Percentiles rank a stretch among this genome's conserved stretches.
Evolutionary conservation across 2,797 vertebrate species (phyloP).

Genomic region (Coluber constrictor): DNA sequence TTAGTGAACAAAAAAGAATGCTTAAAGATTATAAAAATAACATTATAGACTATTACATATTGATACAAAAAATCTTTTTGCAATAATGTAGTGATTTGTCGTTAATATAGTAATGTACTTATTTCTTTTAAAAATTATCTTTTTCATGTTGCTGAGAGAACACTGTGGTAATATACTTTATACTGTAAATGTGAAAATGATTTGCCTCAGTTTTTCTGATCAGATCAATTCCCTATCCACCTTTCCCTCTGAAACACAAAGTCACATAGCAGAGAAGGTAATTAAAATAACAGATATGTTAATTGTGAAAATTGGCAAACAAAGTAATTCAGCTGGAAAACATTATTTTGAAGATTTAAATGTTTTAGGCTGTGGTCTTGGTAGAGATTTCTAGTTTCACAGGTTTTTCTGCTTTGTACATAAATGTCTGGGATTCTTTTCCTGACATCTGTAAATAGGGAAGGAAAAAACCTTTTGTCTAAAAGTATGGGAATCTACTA

Average conservation of each 20-base stretch:
- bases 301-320: not conserved
- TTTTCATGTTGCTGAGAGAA: not conserved
- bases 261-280: not conserved
- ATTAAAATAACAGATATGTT: not conserved
- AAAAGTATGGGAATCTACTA: not conserved
- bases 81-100: not conserved
- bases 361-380: not conserved
- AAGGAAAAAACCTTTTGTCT: not conserved
- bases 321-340: not conserved
- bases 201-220: not conserved
- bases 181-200: not conserved
- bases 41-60: slow-evolving; percentile 1
- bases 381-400: not conserved
- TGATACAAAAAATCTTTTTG: not conserved
- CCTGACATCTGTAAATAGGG: not conserved
- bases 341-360: not conserved
- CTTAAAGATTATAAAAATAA: not conserved
- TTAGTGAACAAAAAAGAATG: not conserved
- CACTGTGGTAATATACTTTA: not conserved
- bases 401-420: not conserved
- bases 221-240: not conserved
- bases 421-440: not conserved
- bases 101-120: not conserved
- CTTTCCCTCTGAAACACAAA: not conserved
- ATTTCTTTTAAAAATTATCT: not conserved